Base-by-base conservation (phyloP, 37 sponge, comb jelly and placozoan species). In the Eunapius fragilis region DNA sequence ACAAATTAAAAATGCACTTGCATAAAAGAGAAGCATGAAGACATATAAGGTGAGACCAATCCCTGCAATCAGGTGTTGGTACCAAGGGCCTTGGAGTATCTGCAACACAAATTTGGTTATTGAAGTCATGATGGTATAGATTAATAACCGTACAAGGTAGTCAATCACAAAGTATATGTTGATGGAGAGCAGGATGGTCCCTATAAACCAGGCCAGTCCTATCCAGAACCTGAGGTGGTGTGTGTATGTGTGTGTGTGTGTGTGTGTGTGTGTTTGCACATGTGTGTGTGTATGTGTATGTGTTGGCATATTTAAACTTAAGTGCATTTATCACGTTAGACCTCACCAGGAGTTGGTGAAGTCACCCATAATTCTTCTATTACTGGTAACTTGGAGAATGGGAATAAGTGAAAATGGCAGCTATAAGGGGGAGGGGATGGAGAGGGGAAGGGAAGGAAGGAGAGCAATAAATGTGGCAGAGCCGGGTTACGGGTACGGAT, bases 321-420 rank as follows among this genome's bases (percentile, higher is more conserved):
- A n/a, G n/a, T n/a, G n/a, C n/a, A n/a, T n/a, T n/a, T n/a, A n/a
- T n/a, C n/a, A n/a, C n/a, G n/a, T n/a, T n/a, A n/a, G n/a, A 30
- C 74, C 84, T 68, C 33, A 86, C 87, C 49, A 47, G 2, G 77
- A 70, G 77, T 89, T 91, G 71, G 71, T 92, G 88, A 93, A 95
- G 19, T 82, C 30, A 2, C 89, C 87, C 98, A 98, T 96, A 81
- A 95, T 82, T 35, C 68, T 36, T 45, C 74, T 80, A 33, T 45
- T 79, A 28, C 80, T 92, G 69, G 98, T 94, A 30, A 92, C 94
- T 70, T 92, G 91, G 1, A 97, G 89, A 19, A 97, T 84, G 22
- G 97, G 97, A 26, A 97, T 47, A 67, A 94, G 79, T 31, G 95
- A 93, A 72, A 97, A 93, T 2, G 95, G 96, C 19, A 97, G 85